Base-by-base conservation (phyloP, 2,113 vertebrate species). In the Burhinus oedicnemus region DNA sequence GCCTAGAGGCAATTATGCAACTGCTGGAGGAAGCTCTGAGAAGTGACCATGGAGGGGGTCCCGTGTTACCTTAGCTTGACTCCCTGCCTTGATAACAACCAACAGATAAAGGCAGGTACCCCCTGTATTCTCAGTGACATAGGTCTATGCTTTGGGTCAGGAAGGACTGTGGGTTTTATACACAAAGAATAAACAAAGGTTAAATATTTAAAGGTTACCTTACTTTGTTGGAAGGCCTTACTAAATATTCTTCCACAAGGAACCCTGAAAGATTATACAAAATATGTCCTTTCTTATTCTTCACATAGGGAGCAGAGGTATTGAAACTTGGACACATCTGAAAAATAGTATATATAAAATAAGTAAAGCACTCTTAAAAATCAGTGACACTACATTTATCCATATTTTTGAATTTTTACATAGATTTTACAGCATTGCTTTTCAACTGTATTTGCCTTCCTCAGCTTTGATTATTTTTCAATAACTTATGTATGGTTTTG, bases 181-280 rank as follows among this genome's bases (percentile, higher is more conserved):
- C 11, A 70, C 9, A 78, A 51, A 62, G 7, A 5, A 74, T 36
- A 71, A 84, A 34, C 2, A n/a, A 62, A 71, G 2, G 23, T 45
- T 54, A 54, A 12, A 17, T 36, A 32, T 54, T 78, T 42, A 52
- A 75, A 77, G 25, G 55, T 70, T 95, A 98, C 98, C 98, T 98
- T 55, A 96, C 95, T 68, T 93, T 97, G 47, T 93, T 95, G 19
- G 88, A 93, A 5, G 90, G 52, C 6, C 54, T n/a, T 58, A 98
- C 86, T 92, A 98, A 87, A 47, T 97, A 98, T 29, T 98, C 96
- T 89, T 98, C 98, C 49, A 98, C 34, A 21, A 51, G 69, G 26
- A 97, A 74, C 9, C 96, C 97, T 4, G 98, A 97, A 21, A 98
- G 95, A 49, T 98, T 97, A 47, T 98, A 97, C 16, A 98, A 91